Base-by-base conservation (phyloP, 2,888 invertebrate genomes). In the Drosophila dives region DNA sequence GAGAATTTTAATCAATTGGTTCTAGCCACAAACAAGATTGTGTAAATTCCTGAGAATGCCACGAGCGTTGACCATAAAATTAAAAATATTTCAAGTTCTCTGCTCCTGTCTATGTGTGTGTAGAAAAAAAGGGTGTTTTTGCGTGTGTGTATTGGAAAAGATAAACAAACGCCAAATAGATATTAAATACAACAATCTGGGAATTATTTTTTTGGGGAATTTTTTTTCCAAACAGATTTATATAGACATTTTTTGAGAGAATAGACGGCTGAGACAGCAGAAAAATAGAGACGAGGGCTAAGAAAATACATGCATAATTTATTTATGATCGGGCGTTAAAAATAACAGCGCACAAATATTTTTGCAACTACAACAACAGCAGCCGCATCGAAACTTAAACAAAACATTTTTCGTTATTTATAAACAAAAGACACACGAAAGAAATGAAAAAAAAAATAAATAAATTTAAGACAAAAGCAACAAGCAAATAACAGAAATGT, bases 61-160 rank as follows among this genome's bases (percentile, higher is more conserved):
- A 88, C 86, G 83, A 90, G 90, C 89, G 77, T 69, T 76, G 72
- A 77, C 81, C 90, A 86, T 86, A 83, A 86, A 86, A 85, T 86
- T 89, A 59, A 68, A 89, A 85, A 89, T 88, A 80, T 89, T 87
- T 78, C 88, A 87, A 88, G 86, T 78, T 87, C 72, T 62, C 51
- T 55, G n/a, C 55, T 48, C 49, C 48, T 50, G 51, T 23, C 29
- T 51, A 23, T 50, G 15, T 56, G 40, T 54, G 8, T 62, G 32
- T 36, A 23, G 4, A 3, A 33, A 32, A 3, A 33, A 32, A 20
- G 15, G 45, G 32, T 38, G 10, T 5, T 6, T 32, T 7, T 55
- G 32, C 50, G 40, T 29, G 58, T 58, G 11, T 77, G 40, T 69
- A 55, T 62, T 66, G 40, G 29, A 63, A 66, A 70, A 77, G 71